Evolutionary conservation across 1,140 invertebrate genomes (phyloP).

Genomic region (Pseudoatta argentina): DNA sequence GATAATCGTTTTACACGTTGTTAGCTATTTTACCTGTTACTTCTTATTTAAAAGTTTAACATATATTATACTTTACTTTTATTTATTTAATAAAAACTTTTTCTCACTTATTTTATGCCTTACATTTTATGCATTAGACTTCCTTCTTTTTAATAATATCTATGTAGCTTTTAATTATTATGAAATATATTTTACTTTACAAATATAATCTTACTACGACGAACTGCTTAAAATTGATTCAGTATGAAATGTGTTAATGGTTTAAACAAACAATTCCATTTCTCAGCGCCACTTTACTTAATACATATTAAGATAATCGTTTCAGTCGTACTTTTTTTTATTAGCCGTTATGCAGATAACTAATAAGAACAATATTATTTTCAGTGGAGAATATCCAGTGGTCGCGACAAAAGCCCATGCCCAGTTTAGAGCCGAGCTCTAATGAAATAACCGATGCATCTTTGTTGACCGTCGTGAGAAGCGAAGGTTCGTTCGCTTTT

Average conservation of each 20-base stretch:
- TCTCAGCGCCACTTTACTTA: neutral
- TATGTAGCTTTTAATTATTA: no score
- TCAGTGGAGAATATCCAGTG: constrained; percentile 74
- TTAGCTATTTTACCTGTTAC: no score
- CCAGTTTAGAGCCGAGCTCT: constrained; percentile 65
- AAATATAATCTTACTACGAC: no score
- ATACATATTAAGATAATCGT: neutral
- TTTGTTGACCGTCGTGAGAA: constrained; percentile 63
- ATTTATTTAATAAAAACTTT: no score
- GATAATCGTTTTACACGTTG: no score
- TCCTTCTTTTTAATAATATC: no score
- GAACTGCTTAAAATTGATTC: no score
- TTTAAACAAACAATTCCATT: neutral
- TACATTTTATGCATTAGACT: no score
- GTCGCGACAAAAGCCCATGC: constrained; percentile 68
- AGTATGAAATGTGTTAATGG: no score
- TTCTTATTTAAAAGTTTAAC: no score
- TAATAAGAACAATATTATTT: constrained; percentile 60
- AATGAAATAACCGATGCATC: constrained; percentile 70
- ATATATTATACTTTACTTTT: no score
- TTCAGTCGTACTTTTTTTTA: neutral
- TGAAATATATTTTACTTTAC: neutral
- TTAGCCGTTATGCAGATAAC: neutral
- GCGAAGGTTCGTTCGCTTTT: constrained; percentile 66
- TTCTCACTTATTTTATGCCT: no score